Evolutionary conservation across 2,113 vertebrate genomes (phyloP).

Genomic region (Brachypodius melanocephalos): DNA sequence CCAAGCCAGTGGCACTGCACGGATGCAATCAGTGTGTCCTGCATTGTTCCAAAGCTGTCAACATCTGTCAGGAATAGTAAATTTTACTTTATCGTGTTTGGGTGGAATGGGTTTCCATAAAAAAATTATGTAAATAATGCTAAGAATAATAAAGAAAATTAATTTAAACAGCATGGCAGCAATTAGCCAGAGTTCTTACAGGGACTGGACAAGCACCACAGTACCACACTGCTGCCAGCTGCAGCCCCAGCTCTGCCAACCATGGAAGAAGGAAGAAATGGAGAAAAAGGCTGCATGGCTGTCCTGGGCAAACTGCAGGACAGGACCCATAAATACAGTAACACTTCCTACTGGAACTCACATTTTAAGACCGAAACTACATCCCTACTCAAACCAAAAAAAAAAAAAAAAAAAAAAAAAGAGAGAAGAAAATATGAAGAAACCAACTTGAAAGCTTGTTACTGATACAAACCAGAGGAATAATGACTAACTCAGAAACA

Average conservation of each 20-base stretch:
- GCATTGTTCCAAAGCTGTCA: not conserved
- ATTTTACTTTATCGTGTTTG: not conserved
- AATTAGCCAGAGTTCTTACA: not conserved
- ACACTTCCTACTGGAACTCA: not conserved
- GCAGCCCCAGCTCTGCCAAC: not conserved
- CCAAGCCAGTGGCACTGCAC: not conserved
- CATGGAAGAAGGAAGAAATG: not conserved
- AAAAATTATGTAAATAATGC: not conserved
- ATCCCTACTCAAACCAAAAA: not conserved
- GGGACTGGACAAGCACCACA: not conserved
- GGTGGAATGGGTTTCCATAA: not conserved
- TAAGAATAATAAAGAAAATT: not conserved
- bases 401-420: not conserved
- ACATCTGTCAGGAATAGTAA: not conserved
- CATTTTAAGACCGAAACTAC: not conserved
- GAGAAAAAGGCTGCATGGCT: not conserved
- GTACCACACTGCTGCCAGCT: not conserved
- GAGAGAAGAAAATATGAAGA: not conserved
- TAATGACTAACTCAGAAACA: slow-evolving; percentile 7
- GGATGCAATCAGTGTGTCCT: not conserved
- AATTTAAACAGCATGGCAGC: not conserved
- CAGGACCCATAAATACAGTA: not conserved
- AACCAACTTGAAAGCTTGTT: slow-evolving; percentile 14
- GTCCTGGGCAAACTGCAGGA: not conserved
- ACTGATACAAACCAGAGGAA: slow-evolving; percentile 1